A percentile compares a stretch with the other conserved stretches of the same genome.
Evolutionary conservation across 2,888 invertebrate genomes (phyloP).

Genomic region (Penaeus monodon): DNA sequence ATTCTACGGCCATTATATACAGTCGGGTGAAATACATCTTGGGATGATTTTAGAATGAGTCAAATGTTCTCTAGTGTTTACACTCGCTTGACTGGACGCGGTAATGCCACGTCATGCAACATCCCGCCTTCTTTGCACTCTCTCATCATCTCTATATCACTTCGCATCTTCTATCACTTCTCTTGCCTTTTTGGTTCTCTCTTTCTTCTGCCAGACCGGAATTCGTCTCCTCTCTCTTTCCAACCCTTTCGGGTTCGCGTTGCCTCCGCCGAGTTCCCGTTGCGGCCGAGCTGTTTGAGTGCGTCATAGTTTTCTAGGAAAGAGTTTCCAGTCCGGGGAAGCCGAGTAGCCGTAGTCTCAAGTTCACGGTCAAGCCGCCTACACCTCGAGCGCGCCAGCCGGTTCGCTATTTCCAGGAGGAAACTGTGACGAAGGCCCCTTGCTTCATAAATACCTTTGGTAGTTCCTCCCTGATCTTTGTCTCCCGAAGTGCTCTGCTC

Average conservation of each 20-base stretch:
- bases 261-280: background rate
- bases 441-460: conserved; percentile 28
- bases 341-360: background rate
- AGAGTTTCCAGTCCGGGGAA: conserved; percentile 10
- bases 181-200: too few species aligned
- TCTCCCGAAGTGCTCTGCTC: background rate
- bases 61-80: too few species aligned
- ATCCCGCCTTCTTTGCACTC: background rate
- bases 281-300: conserved; percentile 21
- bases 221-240: conserved; percentile 1
- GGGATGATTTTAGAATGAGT: too few species aligned
- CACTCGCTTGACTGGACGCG: too few species aligned
- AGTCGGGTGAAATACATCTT: too few species aligned
- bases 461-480: conserved; percentile 13
- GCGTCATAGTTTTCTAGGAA: conserved; percentile 42
- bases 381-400: background rate
- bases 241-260: background rate
- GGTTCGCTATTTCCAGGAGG: conserved; percentile 47
- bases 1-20: too few species aligned
- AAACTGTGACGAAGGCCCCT: conserved; percentile 19
- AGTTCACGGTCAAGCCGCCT: conserved; percentile 38
- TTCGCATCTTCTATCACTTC: conserved; percentile 1
- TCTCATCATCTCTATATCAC: background rate
- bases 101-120: background rate
- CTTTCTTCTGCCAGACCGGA: too few species aligned